Base-by-base conservation (phyloP, 2,113 vertebrate species). In the Nothocercus nigrocapillus region DNA sequence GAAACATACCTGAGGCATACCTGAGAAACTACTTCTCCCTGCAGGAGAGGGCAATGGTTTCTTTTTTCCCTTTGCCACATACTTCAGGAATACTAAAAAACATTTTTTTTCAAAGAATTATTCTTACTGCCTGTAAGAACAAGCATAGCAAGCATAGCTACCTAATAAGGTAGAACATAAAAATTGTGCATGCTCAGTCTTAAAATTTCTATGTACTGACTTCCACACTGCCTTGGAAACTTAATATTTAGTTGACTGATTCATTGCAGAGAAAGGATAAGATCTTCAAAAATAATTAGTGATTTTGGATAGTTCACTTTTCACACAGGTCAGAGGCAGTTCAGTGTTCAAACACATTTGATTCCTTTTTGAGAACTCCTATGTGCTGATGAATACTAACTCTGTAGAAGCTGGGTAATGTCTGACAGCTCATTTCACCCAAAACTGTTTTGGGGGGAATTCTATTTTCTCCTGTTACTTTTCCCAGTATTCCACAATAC, bases 51-150 rank as follows among this genome's bases (percentile, higher is more conserved):
- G 45, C 6, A 66, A 83, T 10, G 58, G 56, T 69, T 90, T 74
- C 30, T 85, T 77, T 86, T 49, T 47, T 59, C 20, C 69, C 68
- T 82, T 78, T 85, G 74, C 70, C 81, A 89, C 75, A 72, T 66
- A 83, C 44, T 53, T 64, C 54, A 82, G 74, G 42, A 93, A 89
- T 54, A 72, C 8, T 7, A n/a, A 24, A 17, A 30, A 6, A 1
- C 38, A 49, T 49, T 36, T 63, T 62, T 82, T 73, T 62, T 2
- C 63, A 78, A 94, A 86, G 59, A 38, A 54, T 38, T 81, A 70
- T 45, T 95, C 44, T 94, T 90, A 59, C 40, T 85, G 69, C 58
- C 75, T 93, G 87, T 75, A 88, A 85, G 59, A 87, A 82, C 70
- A 91, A 69, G 93, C 70, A 74, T 2, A 58, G 49, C 24, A n/a